Evolutionary conservation across 2,888 invertebrate species (phyloP), one percentile per base, ranked within the genome.

Genomic region (Drosophila mimica): DNA sequence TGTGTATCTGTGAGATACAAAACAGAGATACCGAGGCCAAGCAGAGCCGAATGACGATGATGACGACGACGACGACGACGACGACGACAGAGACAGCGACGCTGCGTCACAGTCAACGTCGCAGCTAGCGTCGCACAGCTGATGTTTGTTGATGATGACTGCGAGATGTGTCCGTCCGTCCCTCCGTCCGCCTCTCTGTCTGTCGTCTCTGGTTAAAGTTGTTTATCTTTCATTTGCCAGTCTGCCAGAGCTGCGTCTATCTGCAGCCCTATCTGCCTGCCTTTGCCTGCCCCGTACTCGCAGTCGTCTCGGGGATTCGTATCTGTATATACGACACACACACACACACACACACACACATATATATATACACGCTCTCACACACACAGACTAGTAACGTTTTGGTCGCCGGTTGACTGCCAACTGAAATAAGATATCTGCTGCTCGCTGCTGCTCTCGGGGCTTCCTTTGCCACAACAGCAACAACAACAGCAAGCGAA

Each of bases 401-500:
- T 25, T 53, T 17, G 46, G 46, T 58, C 59, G 70, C 61, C 64
- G 65, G 76, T 72, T 80, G 68, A 70, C 81, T 76, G 86, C 75
- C 86, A 84, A 83, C 78, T 88, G 90, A 90, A 91, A 91, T 90
- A 86, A 89, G 89, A 89, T 91, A 91, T 90, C 85, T 77, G 79
- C 85, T 79, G 78, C 70, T 60, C 59, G 57, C 62, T 34, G 52
- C 68, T 60, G 52, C 69, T 65, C 53, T 74, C 70, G 61, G 72
- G 69, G 73, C 82, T 88, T 81, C 88, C 88, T 85, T 82, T 73
- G 65, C 71, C 60, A 43, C 69, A 54, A 34, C 68, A 67, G 43
- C 67, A 69, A 48, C 43, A 59, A 9, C 74, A 54, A 43, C 74
- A 34, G 33, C 48, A 28, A 49, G 28, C 69, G 64, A 76, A 66